Conservation (phyloP, 37 sponge, comb jelly and placozoan species). For the Spongia lamella region DNA sequence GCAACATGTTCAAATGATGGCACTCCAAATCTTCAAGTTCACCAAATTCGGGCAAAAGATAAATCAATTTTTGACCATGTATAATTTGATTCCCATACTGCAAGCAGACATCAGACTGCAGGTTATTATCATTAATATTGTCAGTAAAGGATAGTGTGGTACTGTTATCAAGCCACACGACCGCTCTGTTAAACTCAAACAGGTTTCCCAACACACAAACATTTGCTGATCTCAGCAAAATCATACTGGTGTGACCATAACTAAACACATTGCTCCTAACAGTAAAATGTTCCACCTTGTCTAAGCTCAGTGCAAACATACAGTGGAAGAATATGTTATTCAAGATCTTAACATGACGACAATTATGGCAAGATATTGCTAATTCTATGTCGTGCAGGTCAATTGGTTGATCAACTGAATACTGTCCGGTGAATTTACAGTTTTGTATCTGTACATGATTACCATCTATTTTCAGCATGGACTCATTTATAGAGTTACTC, state of each 20-base stretch:
- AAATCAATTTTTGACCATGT: too few species aligned
- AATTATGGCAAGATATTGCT: conserved; percentile 17
- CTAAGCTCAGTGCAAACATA: not conserved
- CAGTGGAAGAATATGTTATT: conserved; percentile 11
- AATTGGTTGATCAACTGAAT: not conserved
- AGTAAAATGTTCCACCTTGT: not conserved
- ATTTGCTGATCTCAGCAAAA: not conserved
- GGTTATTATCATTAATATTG: conserved; percentile 7
- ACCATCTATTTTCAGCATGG: conserved; percentile 2
- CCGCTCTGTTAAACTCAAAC: conserved; percentile 11
- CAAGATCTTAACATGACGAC: not conserved
- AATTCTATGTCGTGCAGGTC: too few species aligned
- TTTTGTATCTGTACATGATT: conserved; percentile 5
- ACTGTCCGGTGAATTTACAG: conserved; percentile 5
- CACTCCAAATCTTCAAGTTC: too few species aligned
- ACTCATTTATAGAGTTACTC: not conserved
- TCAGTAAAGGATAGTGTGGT: not conserved
- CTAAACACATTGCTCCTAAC: conserved; percentile 27
- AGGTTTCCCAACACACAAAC: conserved; percentile 5
- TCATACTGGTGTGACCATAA: conserved; percentile 12
- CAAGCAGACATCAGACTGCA: too few species aligned
- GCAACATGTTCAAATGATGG: too few species aligned
- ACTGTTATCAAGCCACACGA: not conserved
- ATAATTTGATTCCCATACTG: too few species aligned
- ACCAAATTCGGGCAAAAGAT: too few species aligned